Evolutionary conservation across 1,140 invertebrate genomes (phyloP), one percentile per base, ranked within the genome.

Genomic region (Plectrocnemia conspersa): DNA sequence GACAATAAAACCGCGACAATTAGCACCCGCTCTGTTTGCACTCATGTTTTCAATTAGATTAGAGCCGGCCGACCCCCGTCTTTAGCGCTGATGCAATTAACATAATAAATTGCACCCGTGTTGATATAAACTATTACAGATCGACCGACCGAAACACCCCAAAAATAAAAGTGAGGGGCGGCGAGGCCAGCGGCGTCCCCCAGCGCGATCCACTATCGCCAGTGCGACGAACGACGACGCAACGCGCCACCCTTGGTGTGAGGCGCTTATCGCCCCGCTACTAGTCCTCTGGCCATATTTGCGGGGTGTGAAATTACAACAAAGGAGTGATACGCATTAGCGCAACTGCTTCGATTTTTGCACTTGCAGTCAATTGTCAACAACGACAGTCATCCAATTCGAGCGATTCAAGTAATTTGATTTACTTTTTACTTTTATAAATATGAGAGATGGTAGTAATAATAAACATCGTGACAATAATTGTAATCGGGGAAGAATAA

Each of bases 41-140:
- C 13, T 38, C 25, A 36, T 50, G 47, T 38, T 50, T 50, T 50
- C 47, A 50, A 50, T 50, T 50, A 50, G 47, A 50, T 38, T 29
- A 41, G 21, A 22, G 21, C 21, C 19, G 4, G 19, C 11, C 13
- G 2, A 25, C 50, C 50, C 36, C 22, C 22, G 13, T 22, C 32
- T 19, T 29, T 52, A 3, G 36, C 18, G 25, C 6, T 47, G 44
- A 38, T 50, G 47, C 25, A 50, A 50, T 50, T 50, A 52, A 44
- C 50, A 52, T 52, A 52, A 52, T 52, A 52, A 32, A 52, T 52
- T 52, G 50, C 38, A 22, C 50, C 50, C 40, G 35, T 50, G 47
- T 50, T 50, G 47, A 50, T 50, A 50, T 38, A 38, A 50, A 50
- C 47, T 50, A 50, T 50, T 50, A 50, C 47, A 50, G 47, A 50